phyloP scores from a whole-genome alignment of 2,113 vertebrate genomes.

The Xerus inauris region DNA sequence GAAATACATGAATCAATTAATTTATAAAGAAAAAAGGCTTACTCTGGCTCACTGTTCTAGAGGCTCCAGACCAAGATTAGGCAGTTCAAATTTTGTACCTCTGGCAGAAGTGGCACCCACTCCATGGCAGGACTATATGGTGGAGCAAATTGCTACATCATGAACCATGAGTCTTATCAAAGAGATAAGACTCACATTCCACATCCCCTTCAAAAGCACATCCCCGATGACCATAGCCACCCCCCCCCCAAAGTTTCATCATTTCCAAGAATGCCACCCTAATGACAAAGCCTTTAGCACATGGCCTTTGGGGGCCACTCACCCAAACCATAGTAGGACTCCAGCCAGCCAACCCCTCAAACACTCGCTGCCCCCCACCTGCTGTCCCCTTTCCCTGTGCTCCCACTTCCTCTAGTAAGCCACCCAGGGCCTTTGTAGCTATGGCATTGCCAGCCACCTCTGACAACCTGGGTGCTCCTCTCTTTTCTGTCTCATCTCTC shows the following conservation, averaged over 20 bases:
- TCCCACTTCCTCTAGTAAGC: background rate
- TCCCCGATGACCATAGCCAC: background rate
- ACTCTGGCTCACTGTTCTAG: background rate
- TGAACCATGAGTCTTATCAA: background rate
- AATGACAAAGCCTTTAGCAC: background rate
- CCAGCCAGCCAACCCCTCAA: background rate
- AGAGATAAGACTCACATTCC: background rate
- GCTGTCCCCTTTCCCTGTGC: background rate
- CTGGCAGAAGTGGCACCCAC: background rate
- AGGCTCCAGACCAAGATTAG: too few relatives aligned
- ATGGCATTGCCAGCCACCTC: background rate
- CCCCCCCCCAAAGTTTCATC: background rate
- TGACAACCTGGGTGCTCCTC: background rate
- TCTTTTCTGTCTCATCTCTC: background rate
- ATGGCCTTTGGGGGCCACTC: background rate
- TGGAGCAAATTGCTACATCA: background rate
- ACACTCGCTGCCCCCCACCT: too few relatives aligned
- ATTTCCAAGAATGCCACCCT: too few relatives aligned
- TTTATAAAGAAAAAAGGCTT: background rate
- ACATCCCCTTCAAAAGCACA: background rate
- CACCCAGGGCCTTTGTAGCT: background rate
- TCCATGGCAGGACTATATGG: too few relatives aligned
- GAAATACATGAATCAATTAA: background rate
- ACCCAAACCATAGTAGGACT: background rate
- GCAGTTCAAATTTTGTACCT: background rate